phyloP scores from a whole-genome alignment of 2,797 vertebrate species.

The Falco berigora region DNA sequence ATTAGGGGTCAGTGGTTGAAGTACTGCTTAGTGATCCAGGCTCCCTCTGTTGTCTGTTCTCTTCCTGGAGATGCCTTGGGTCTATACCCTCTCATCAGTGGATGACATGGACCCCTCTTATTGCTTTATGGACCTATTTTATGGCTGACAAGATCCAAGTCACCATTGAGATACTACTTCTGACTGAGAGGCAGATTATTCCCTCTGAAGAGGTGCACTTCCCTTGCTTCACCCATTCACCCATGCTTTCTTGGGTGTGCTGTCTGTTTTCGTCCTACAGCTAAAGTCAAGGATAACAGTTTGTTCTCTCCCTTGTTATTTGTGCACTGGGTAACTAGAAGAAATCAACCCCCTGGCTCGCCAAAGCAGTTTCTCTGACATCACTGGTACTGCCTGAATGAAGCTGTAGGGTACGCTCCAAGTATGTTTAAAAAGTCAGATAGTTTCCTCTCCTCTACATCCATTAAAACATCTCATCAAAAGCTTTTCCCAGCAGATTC shows the following conservation, averaged over 20 bases:
- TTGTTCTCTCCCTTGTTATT: background rate
- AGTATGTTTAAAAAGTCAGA: background rate
- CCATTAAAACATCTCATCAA: background rate
- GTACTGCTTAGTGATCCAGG: background rate
- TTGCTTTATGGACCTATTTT: background rate
- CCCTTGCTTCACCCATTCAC: background rate
- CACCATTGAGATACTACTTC: background rate
- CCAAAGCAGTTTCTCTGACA: background rate
- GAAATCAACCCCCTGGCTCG: background rate
- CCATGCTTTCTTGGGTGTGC: background rate
- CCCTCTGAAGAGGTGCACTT: background rate
- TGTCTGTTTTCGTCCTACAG: background rate
- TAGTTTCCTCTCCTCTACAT: background rate
- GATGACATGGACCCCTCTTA: background rate
- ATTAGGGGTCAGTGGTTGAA: rapidly evolving
- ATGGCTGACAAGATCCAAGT: background rate
- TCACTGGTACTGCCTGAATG: background rate
- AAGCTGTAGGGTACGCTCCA: background rate
- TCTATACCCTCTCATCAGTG: background rate
- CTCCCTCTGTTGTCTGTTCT: background rate
- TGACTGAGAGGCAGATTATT: background rate
- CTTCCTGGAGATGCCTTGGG: background rate
- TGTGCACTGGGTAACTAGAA: background rate
- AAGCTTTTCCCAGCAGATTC: background rate
- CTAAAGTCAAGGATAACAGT: background rate